Percentiles rank a stretch among this genome's conserved stretches.
These are phyloP conservation scores for Caracal caracal DNA, from an alignment of 2,113 vertebrate genomes.

Conservation along the genomic window DNA sequence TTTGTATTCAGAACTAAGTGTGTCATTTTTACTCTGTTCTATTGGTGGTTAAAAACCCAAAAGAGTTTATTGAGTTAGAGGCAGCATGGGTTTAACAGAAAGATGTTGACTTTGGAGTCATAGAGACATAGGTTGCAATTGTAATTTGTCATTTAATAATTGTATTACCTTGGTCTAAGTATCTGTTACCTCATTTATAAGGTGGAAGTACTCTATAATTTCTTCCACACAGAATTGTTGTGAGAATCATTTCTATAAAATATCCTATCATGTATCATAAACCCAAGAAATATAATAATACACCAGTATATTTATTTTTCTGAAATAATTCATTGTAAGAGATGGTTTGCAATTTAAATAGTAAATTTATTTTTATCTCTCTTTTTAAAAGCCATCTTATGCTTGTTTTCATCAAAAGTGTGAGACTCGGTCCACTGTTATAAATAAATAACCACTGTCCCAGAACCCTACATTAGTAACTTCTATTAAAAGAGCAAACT, in stretches of 20 bases:
- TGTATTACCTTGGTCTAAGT: background rate
- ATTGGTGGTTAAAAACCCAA: background rate
- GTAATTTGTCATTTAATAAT: slow-evolving; percentile 1
- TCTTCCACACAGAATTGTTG: background rate
- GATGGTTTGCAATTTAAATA: slow-evolving; percentile 1
- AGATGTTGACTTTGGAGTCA: background rate
- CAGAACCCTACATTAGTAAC: background rate
- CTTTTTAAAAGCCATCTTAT: background rate
- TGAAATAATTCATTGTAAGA: slow-evolving; percentile 3
- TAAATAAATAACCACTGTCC: background rate
- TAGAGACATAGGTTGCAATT: background rate
- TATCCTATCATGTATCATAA: background rate
- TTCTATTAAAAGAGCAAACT: background rate
- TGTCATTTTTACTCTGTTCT: background rate
- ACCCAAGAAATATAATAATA: background rate
- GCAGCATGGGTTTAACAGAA: background rate
- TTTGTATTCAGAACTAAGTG: background rate
- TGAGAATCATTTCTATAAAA: slow-evolving; percentile 13
- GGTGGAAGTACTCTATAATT: background rate
- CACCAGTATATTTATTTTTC: background rate
- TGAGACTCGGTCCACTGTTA: background rate
- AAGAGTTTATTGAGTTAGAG: background rate
- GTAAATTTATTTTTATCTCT: background rate
- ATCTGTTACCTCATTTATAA: slow-evolving; percentile 1
- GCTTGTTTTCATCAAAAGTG: background rate